Evolutionary conservation across 1,140 invertebrate genomes (phyloP), one percentile per base, ranked within the genome.

Genomic region (Eriocheir sinensis): DNA sequence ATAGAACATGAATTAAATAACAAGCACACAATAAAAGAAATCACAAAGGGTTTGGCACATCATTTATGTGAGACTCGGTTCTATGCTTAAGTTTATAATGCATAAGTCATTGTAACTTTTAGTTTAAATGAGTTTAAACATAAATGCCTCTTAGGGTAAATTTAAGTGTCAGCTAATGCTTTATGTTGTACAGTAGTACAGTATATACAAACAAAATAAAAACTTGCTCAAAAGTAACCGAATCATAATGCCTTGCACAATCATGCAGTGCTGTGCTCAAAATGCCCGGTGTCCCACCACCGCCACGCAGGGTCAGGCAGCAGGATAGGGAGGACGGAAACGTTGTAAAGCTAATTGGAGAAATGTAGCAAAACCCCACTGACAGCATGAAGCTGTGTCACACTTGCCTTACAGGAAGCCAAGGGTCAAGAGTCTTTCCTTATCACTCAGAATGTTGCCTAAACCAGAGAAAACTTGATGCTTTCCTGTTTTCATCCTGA

Each of bases 161-260:
- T 1, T 72, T 72, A 3, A 17, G 21, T 17, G 21, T n/a, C 27
- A 72, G 21, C 6, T 72, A 72, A n/a, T n/a, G n/a, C 21, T 4
- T 72, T 72, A n/a, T n/a, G 60, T 21, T 21, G 27, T 21, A 72
- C 27, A 72, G 17, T n/a, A 72, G 60, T n/a, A n/a, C n/a, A n/a
- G 21, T 72, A 21, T 72, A 72, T n/a, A 72, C 21, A 72, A 72
- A 72, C n/a, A 72, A n/a, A n/a, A n/a, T n/a, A n/a, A n/a, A n/a
- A n/a, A 72, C 60, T 53, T 21, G 21, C 48, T 72, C 27, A 27
- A 72, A n/a, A n/a, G 27, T 72, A 72, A 72, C 60, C 60, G 60
- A 72, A n/a, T 72, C 21, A n/a, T 72, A 72, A 72, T 72, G 60
- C 60, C 60, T 72, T 72, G 60, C 60, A 72, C 60, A 72, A 72